Base-by-base conservation (phyloP, 2,113 vertebrate species). In the Probosciger aterrimus region DNA sequence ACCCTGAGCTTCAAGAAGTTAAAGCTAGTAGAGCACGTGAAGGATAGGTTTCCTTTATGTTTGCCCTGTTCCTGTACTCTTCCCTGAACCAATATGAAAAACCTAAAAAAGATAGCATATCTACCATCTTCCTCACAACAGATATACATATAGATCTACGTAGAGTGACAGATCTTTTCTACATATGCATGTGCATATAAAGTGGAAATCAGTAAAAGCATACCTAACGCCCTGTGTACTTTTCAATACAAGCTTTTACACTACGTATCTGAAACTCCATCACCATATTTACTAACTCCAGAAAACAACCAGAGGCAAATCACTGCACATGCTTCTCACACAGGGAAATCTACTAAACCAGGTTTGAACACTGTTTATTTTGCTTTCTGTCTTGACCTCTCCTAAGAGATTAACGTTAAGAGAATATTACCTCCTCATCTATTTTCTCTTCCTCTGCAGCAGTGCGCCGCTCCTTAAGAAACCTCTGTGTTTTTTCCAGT, bases 401-500 rank as follows among this genome's bases (percentile, higher is more conserved):
- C 64, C 27, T 74, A 20, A 64, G 35, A 20, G 70, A 88, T 60
- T 64, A 77, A 57, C 17, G 30, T 68, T 43, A 77, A 82, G 10
- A 83, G 53, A 86, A 18, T 16, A 73, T 88, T 96, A 79, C 99
- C 98, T 99, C 99, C 83, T 98, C 95, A 15, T 99, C 99, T 13
- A 99, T 99, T 93, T 99, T 99, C 74, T 98, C 98, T 91, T 99
- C 99, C 47, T 98, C 97, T 59, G 95, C 98, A 91, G 98, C 98
- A 6, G 98, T 98, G 43, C 96, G 98, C 64, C 98, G 98, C 75
- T 98, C 98, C 96, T 98, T 98, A 68, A 99, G 99, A 98, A 99
- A 99, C 59, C 98, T 97, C 76, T 99, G 99, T 1, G 99, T 99
- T 96, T 99, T 99, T 96, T 99, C 99, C 75, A 99, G 98, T 71